A percentile compares a stretch with the other conserved stretches of the same genome.
Conservation (phyloP, 2,113 vertebrate species). For the Hemicordylus capensis region DNA sequence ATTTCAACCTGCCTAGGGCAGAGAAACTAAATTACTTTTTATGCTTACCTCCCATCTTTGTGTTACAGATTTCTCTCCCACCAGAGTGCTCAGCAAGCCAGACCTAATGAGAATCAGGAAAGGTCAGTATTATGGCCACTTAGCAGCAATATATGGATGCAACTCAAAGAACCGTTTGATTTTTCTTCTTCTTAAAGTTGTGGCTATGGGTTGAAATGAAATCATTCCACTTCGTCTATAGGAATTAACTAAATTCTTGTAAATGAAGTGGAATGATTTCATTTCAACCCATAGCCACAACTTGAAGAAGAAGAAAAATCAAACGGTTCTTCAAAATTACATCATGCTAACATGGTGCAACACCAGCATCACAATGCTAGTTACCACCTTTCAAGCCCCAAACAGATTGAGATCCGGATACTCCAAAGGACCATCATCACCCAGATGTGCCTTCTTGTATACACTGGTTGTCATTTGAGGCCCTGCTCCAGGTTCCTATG, state of each 20-base stretch:
- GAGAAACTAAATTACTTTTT: accelerated
- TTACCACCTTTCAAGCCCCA: too few species aligned
- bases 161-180: too few species aligned
- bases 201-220: too few species aligned
- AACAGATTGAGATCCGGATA: too few species aligned
- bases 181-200: too few species aligned
- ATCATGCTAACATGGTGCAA: neutral
- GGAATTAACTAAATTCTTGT: neutral
- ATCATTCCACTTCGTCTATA: too few species aligned
- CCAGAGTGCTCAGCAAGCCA: slow-evolving; percentile 95
- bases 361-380: neutral
- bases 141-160: neutral
- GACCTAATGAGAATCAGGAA: slow-evolving; percentile 78
- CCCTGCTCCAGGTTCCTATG: too few species aligned
- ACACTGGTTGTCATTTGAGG: too few species aligned
- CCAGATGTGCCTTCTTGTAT: too few species aligned
- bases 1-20: neutral
- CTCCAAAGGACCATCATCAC: too few species aligned
- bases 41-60: slow-evolving; percentile 95
- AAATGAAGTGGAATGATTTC: neutral
- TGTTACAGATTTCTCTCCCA: slow-evolving; percentile 97
- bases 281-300: neutral
- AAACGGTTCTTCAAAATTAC: neutral
- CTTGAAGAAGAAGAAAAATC: neutral
- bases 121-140: slow-evolving; percentile 13